Evolutionary conservation across 2,797 vertebrate species (phyloP), one percentile per base, ranked within the genome.

Genomic region (Echiichthys vipera): DNA sequence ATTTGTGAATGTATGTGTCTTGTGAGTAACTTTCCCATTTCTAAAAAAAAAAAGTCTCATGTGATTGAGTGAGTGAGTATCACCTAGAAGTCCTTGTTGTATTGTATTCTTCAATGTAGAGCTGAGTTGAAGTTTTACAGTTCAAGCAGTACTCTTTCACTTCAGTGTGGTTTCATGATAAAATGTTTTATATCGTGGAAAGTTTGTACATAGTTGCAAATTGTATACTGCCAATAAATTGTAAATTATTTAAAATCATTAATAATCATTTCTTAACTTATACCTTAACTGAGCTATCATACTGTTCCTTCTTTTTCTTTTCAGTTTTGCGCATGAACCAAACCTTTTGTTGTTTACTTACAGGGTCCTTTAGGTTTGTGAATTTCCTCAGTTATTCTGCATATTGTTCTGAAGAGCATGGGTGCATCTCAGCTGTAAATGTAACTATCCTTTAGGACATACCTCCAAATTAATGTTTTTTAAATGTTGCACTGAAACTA

Each of bases 141-240:
- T 67, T 80, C 46, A 51, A 78, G 47, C 62, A 18, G 47, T 77
- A 46, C 58, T 81, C 66, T 78, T 72, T 80, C 40, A 78, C 67
- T 77, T 81, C 42, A 45, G 32, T 86, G 79, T 87, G 57, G 51
- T 83, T 85, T 80, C 42, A 73, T 78, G 81, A 88, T 65, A 20
- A 79, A 75, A 84, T 89, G 84, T 88, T 93, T 91, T 89, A 74
- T 92, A 92, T 92, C 0, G 87, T 91, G 83, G 58, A 73, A 67
- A 55, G 74, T 86, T 88, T 93, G 83, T 92, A 90, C 74, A 91
- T 91, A 84, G 86, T 67, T 87, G 74, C 71, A 90, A 88, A 88
- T 77, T 84, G 50, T 71, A 77, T 66, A 71, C 65, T 80, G 81
- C 78, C 30, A 57, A 82, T 69, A 57, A 84, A 82, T 80, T 91